Base-by-base conservation (phyloP, 2,113 vertebrate species). In the Trachemys scripta region DNA sequence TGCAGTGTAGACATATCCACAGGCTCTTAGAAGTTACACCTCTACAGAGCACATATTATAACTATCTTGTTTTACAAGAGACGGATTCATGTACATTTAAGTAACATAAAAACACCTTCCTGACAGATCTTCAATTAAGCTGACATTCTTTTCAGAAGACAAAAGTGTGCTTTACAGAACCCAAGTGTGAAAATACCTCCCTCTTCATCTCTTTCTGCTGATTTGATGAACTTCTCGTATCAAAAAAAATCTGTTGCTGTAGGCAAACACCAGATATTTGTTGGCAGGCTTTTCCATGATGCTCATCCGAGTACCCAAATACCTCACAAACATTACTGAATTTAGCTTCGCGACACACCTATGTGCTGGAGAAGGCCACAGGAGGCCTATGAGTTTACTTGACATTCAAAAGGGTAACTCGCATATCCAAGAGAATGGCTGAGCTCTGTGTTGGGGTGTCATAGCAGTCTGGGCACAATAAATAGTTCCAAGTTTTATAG, bases 111-210 rank as follows among this genome's bases (percentile, higher is more conserved):
- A 91, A 83, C 95, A 94, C 80, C 85, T 51, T 95, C 72, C 89
- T 95, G 92, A 96, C 92, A 97, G 80, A 82, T 35, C 94, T 97
- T 95, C 94, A 97, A 95, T 95, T 95, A 96, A 93, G 53, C 1
- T 88, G 89, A 93, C 93, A 88, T 72, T 72, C 10, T 84, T 95
- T 75, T 84, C 78, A 93, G 90, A 95, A 97, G 29, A 81, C 3
- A 72, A 12, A 93, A 82, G 57, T 6, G 0, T 75, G 90, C 93
- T 57, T 88, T 87, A 82, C 5, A 86, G 62, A 45, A 94, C 89
- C 5, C 57, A 92, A 87, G 83, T 27, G 89, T 84, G 87, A 42
- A 51, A 91, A 80, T 38, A 92, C 84, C 94, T 94, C 92, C 65
- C 90, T 88, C 92, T 92, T 45, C 80, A 57, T 84, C 51, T 93